phyloP scores from a whole-genome alignment of 2,797 vertebrate genomes.

The Coreius guichenoti region DNA sequence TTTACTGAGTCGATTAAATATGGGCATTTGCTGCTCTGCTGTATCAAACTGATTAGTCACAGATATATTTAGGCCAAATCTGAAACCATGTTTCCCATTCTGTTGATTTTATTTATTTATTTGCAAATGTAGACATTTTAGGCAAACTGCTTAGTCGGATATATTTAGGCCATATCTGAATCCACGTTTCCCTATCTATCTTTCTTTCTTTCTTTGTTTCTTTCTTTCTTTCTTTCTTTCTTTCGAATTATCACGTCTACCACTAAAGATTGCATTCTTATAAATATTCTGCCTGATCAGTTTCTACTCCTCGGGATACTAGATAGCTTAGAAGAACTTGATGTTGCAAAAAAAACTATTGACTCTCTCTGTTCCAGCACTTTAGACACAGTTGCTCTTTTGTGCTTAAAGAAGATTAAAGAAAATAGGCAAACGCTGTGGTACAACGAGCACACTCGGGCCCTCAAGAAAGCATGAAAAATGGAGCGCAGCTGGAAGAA shows the following conservation, averaged over 20 bases:
- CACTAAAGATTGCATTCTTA: not conserved
- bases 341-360: no score
- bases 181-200: no score
- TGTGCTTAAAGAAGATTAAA: no score
- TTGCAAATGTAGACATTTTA: not conserved
- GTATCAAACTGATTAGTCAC: not conserved
- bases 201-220: no score
- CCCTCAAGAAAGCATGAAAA: no score
- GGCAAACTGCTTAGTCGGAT: not conserved
- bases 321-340: not conserved
- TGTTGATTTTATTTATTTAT: not conserved
- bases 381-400: no score
- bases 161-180: not conserved
- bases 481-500: not conserved
- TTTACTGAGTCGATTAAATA: constrained; percentile 12
- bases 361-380: no score
- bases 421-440: no score
- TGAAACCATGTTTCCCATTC: not conserved
- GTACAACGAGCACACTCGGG: no score
- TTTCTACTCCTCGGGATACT: no score
- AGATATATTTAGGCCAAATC: not conserved
- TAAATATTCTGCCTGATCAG: not conserved
- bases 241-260: not conserved
- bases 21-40: not conserved
- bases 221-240: not conserved